Evolutionary conservation across 2,113 vertebrate species (phyloP), one percentile per base, ranked within the genome.

Genomic region (Cyanoliseus patagonus): DNA sequence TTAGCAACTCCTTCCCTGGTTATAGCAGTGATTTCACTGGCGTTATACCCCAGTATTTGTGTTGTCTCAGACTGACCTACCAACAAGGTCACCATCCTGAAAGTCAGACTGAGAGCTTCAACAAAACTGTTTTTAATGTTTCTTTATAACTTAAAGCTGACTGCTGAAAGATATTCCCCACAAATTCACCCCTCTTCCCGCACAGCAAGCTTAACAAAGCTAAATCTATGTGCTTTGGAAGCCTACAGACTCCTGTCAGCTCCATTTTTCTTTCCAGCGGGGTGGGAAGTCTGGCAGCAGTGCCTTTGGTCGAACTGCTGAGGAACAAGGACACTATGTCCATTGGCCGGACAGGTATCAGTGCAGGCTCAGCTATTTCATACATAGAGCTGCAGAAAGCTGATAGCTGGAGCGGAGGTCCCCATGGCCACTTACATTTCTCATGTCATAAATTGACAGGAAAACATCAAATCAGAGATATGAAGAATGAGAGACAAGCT

Each of bases 281-380:
- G 13, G 17, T 13, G 66, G 17, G 9, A 57, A 47, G 22, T 17
- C 51, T 44, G 25, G 49, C 44, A 94, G 53, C 53, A 62, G 53
- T 37, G 85, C 13, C 9, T 1, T 37, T 66, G 49, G 59, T 41
- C 2, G 3, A 20, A 5, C 18, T 59, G 53, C 37, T 55, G 59
- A 70, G 59, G 41, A 80, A 31, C 49, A 83, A 46, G 11, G 18
- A 37, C 30, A 22, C 9, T 9, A 3, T 7, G 9, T 35, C 52
- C 57, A 55, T 74, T 4, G 3, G 30, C 67, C 59, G 25, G 44
- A 70, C 47, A 70, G 33, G 27, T 62, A 39, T 5, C 27, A 68
- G 13, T 0, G 17, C 12, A 76, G 47, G 27, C 20, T 72, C 5
- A 4, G 37, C 4, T 7, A 15, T 47, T 8, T 12, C 1, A 4